Conservation (phyloP, 2,888 invertebrate genomes). For the Andrena hattorfiana region DNA sequence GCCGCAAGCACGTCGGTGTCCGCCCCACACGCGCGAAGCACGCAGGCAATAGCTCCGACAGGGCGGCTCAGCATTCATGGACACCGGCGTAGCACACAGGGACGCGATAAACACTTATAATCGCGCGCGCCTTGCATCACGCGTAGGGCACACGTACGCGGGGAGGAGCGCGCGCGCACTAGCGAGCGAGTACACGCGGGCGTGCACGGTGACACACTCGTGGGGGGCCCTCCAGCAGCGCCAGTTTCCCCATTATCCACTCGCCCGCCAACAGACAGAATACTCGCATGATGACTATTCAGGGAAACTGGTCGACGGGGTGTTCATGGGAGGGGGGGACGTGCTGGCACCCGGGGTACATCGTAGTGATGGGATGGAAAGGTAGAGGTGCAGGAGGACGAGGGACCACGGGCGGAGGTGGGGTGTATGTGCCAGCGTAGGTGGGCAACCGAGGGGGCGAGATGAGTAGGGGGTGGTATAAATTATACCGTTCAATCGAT, state of each 20-base stretch:
- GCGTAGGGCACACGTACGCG: neutral
- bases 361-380: slow-evolving; percentile 47
- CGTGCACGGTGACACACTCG: slow-evolving; percentile 66
- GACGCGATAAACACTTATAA: slow-evolving; percentile 66
- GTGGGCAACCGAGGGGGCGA: slow-evolving; percentile 68
- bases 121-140: slow-evolving; percentile 34
- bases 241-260: slow-evolving; percentile 79
- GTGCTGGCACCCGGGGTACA: slow-evolving; percentile 48
- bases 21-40: slow-evolving; percentile 41
- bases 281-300: slow-evolving; percentile 81
- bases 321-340: slow-evolving; percentile 61
- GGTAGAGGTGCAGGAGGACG: slow-evolving; percentile 40
- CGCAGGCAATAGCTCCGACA: slow-evolving; percentile 38
- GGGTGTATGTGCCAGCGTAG: slow-evolving; percentile 73
- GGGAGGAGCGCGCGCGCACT: neutral
- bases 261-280: slow-evolving; percentile 75
- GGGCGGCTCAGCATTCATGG: slow-evolving; percentile 29
- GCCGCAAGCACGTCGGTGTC: slow-evolving; percentile 49
- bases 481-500: slow-evolving; percentile 85
- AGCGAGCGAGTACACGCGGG: slow-evolving; percentile 1
- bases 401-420: slow-evolving; percentile 51
- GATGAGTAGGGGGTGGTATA: slow-evolving; percentile 83
- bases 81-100: slow-evolving; percentile 29
- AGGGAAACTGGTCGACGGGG: slow-evolving; percentile 66
- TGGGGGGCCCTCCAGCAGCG: slow-evolving; percentile 60